phyloP scores from a whole-genome alignment of 1,140 invertebrate species.

The Subanguina moxae region DNA sequence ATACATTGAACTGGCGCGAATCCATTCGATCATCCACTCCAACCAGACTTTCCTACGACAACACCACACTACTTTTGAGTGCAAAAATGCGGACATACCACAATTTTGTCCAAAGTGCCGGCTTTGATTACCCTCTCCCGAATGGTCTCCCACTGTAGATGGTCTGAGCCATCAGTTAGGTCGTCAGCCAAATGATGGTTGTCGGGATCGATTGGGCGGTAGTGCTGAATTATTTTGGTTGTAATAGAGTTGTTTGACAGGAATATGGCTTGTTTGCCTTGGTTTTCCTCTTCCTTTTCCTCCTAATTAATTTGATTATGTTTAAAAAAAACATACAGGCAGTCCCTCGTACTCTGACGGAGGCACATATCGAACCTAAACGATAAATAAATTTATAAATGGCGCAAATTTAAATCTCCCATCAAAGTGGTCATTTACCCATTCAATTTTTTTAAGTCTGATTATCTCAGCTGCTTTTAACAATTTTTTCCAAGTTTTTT shows the following conservation, averaged over 20 bases:
- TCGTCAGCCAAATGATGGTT: constrained; percentile 31
- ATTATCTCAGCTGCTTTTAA: too few species aligned
- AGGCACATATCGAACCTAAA: constrained; percentile 76
- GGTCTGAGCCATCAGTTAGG: constrained; percentile 73
- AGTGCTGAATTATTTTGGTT: too few species aligned
- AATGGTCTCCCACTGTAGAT: constrained; percentile 98
- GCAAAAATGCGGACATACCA: constrained; percentile 71
- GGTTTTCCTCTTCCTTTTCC: too few species aligned
- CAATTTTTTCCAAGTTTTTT: too few species aligned
- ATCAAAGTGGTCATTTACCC: too few species aligned
- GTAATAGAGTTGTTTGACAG: too few species aligned
- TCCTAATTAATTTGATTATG: too few species aligned
- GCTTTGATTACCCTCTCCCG: constrained; percentile 88
- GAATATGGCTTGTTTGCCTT: too few species aligned
- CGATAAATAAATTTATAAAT: too few species aligned
- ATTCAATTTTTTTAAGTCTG: too few species aligned
- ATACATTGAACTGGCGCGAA: constrained; percentile 94
- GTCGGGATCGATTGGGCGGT: constrained; percentile 56
- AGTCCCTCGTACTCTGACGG: constrained; percentile 71
- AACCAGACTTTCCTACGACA: constrained; percentile 50
- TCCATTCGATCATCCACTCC: constrained; percentile 83
- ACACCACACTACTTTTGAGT: constrained; percentile 2
- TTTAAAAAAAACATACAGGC: constrained; percentile 55
- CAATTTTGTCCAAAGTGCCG: constrained; percentile 84
- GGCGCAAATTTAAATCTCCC: too few species aligned